Evolutionary conservation across 2,113 vertebrate species (phyloP), one percentile per base, ranked within the genome.

Genomic region (Brienomyrus brachyistius): DNA sequence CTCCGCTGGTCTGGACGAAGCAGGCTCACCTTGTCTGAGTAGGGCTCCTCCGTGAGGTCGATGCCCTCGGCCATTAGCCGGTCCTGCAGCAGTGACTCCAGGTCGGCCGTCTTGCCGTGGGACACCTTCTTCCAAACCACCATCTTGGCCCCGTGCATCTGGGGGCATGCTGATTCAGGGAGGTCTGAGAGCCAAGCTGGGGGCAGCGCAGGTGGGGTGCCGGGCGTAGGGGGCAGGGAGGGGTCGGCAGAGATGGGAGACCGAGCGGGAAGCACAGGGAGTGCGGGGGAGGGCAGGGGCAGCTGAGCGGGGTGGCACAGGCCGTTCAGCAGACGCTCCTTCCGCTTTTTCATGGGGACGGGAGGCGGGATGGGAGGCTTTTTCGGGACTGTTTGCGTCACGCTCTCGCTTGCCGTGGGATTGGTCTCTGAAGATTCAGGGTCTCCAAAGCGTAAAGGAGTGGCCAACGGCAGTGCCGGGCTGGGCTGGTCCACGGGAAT

Each of bases 1-100:
- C 17, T 13, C 5, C 8, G 51, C 50, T 52, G n/a, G 0, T 8
- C 13, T 27, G 50, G 50, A 15, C 0, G 27, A 27, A 35, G 11
- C 35, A 21, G 45, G 45, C 94, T 87, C 91, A 99, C 98, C 97
- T 99, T 99, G 94, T 99, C 98, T 10, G 98, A 99, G 92, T 98
- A 99, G 0, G 98, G 98, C 89, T 99, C 98, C 93, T 98, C 97
- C 0, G 97, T 99, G n/a, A 99, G 97, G 89, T 99, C 97, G 27
- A 99, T 99, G 90, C 96, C 96, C 92, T 99, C 98, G 0, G 94
- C 94, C 23, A 94, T 95, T 87, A 99, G 92, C 92, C 97, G 97
- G 89, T 96, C 97, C 89, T 98, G 98, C 48, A 98, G 96, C 45
- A 98, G 93, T 89, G 95, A 96, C 87, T 98, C 96, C 91, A 98